These are phyloP conservation scores for Xenopus petersii DNA, from an alignment of 2,797 vertebrate genomes.

Conservation along the genomic window DNA sequence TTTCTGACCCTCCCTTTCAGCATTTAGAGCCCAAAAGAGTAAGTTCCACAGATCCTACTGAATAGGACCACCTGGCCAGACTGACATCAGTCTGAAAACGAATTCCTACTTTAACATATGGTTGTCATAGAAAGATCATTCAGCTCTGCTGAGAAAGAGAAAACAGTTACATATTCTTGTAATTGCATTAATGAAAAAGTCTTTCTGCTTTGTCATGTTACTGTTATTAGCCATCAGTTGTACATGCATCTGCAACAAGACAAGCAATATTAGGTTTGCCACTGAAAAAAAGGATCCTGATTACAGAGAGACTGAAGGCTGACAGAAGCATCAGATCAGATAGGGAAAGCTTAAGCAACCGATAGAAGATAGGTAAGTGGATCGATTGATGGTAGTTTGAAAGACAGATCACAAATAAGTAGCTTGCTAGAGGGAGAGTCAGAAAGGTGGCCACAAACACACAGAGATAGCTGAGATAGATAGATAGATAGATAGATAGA, in stretches of 20 bases:
- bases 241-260: not conserved
- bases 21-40: constrained; percentile 48
- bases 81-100: constrained; percentile 28
- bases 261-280: not conserved
- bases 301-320: too few species aligned
- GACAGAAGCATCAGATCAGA: too few species aligned
- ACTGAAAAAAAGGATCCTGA: too few species aligned
- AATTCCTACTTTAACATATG: constrained; percentile 21
- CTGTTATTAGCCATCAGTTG: not conserved
- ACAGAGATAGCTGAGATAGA: not conserved
- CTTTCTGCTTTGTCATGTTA: not conserved
- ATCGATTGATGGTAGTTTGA: too few species aligned
- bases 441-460: not conserved
- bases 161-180: constrained; percentile 16
- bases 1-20: constrained; percentile 48
- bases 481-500: not conserved
- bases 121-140: constrained; percentile 37
- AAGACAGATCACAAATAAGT: too few species aligned
- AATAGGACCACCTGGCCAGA: constrained; percentile 41
- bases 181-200: not conserved
- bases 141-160: constrained; percentile 1
- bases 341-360: too few species aligned
- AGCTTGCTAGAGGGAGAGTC: too few species aligned
- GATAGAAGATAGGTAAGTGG: too few species aligned
- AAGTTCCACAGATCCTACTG: constrained; percentile 39